Evolutionary conservation across 2,888 invertebrate species (phyloP), one percentile per base, ranked within the genome.

Genomic region (Synergus gifuensis): DNA sequence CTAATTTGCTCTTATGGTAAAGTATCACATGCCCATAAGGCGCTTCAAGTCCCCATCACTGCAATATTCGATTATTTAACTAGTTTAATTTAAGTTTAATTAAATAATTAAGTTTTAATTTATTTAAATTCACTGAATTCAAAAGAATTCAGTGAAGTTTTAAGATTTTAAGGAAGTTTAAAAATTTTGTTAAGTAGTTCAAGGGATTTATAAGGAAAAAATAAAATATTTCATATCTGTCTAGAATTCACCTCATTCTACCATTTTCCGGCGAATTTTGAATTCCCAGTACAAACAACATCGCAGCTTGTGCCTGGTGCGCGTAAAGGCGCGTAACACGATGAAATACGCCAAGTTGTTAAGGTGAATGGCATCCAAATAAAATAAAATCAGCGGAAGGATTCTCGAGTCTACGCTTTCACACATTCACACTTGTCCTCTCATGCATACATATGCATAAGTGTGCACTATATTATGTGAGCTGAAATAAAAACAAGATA

Each of bases 401-500:
- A 80, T 82, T 83, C 73, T 11, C 73, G 54, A 54, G 73, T 49
- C 73, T 73, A 28, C 28, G 16, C 49, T 28, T 36, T 14, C 73
- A 49, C 54, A 73, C 73, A 73, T 49, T 9, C n/a, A 54, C 49
- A 8, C 54, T 36, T 54, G 36, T 73, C 54, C 73, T 73, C 36
- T 40, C 28, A 73, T 28, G 49, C 73, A 73, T 73, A 36, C 49
- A 73, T 73, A 54, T 73, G 73, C 11, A 54, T 73, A 73, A 28
- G 36, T 73, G 49, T 73, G 73, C 16, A 54, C n/a, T 54, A 73
- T 73, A 73, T 73, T 73, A 36, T 28, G n/a, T 36, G 36, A 73
- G 81, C 83, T 81, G 86, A 86, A 87, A 86, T 86, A 86, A 87
- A 86, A 86, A 87, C 83, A 83, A 83, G 82, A 84, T 83, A 83